Conservation (phyloP, 2,113 vertebrate species). For the Cynopterus brachyotis region DNA sequence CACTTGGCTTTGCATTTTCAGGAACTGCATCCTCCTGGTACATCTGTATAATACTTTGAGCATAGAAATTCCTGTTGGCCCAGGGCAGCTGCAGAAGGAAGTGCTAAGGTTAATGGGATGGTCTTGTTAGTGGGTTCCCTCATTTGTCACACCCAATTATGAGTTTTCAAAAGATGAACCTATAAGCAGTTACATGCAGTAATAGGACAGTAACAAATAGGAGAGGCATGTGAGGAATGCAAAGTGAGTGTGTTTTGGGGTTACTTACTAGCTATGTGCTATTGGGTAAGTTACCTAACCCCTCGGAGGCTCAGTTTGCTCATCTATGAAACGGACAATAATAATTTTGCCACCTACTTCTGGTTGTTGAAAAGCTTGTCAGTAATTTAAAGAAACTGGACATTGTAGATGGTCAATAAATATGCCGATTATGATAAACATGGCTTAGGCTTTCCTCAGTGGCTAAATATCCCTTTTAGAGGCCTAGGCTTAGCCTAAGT, state of each 20-base stretch:
- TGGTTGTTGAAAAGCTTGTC: neutral
- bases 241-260: neutral
- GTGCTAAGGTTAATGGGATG: neutral
- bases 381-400: neutral
- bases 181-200: neutral
- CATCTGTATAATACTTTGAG: neutral
- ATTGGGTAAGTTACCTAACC: neutral
- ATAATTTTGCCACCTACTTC: neutral
- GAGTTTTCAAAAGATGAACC: neutral
- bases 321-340: neutral
- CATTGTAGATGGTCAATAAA: neutral
- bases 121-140: neutral
- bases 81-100: neutral
- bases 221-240: neutral
- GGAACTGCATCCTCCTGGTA: neutral
- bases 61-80: neutral
- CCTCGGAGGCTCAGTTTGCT: neutral
- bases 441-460: neutral
- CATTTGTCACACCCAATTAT: neutral
- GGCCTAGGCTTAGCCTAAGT: neutral
- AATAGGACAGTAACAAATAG: neutral
- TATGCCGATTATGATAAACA: neutral
- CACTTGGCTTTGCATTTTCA: neutral
- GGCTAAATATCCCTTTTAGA: neutral
- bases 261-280: neutral